Evolutionary conservation across 1,140 invertebrate genomes (phyloP).

Genomic region (Saccostrea cuccullata): DNA sequence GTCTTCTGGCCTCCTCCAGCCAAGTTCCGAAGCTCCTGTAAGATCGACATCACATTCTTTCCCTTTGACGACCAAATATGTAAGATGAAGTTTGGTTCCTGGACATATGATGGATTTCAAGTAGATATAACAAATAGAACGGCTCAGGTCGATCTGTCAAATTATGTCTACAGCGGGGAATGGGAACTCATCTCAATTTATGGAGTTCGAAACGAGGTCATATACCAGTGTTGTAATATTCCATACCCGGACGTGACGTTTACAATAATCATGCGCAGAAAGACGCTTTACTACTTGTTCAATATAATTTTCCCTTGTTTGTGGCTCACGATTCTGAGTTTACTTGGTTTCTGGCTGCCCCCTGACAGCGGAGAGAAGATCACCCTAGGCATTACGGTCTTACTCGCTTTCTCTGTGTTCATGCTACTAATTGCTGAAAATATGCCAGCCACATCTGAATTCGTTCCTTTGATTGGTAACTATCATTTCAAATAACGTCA

Average conservation of each 20-base stretch:
- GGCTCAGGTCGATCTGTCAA: slow-evolving; percentile 80
- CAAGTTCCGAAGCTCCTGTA: slow-evolving; percentile 75
- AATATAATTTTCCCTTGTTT: slow-evolving; percentile 83
- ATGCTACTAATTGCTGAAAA: slow-evolving; percentile 83
- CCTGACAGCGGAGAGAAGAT: slow-evolving; percentile 83
- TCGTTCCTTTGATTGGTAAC: slow-evolving; percentile 81
- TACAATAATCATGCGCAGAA: slow-evolving; percentile 91
- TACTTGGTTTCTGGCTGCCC: slow-evolving; percentile 82
- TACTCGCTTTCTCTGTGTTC: slow-evolving; percentile 82
- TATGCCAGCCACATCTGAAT: slow-evolving; percentile 83
- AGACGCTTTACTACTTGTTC: slow-evolving; percentile 92
- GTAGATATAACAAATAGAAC: slow-evolving; percentile 82
- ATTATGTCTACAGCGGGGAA: slow-evolving; percentile 81
- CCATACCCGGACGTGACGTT: slow-evolving; percentile 82
- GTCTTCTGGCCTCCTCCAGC: slow-evolving; percentile 82
- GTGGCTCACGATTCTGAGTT: slow-evolving; percentile 82
- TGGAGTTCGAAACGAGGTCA: slow-evolving; percentile 78
- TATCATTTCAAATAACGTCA: neutral
- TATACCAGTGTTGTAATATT: slow-evolving; percentile 81
- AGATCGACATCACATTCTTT: slow-evolving; percentile 73
- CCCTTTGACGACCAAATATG: slow-evolving; percentile 73
- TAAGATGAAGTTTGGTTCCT: slow-evolving; percentile 77
- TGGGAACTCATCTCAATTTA: slow-evolving; percentile 81
- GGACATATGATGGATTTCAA: slow-evolving; percentile 81
- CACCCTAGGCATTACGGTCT: slow-evolving; percentile 82